phyloP scores from a whole-genome alignment of 2,113 vertebrate species.

The Misgurnus mizolepis region DNA sequence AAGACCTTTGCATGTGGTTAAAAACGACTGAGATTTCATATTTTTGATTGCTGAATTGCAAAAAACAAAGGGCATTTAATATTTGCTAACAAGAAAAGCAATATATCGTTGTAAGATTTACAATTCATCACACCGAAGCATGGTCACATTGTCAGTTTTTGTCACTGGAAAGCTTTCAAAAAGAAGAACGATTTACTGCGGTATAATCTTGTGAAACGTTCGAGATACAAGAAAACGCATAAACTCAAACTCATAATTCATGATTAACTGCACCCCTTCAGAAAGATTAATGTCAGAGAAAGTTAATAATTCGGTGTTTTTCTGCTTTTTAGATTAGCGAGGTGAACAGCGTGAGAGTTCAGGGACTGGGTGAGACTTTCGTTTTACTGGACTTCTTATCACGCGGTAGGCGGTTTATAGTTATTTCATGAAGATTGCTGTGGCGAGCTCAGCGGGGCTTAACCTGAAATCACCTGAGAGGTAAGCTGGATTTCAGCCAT shows the following conservation, averaged over 20 bases:
- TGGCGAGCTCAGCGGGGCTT: constrained; percentile 46
- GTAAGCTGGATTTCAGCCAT: constrained; percentile 44
- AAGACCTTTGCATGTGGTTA: constrained; percentile 10
- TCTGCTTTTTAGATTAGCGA: constrained; percentile 44
- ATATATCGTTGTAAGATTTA: constrained; percentile 27
- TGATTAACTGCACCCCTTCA: constrained; percentile 35
- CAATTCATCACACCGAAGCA: constrained; percentile 8
- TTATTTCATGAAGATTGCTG: constrained; percentile 52
- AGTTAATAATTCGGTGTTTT: constrained; percentile 44
- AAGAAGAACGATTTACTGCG: neutral
- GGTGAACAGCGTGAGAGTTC: constrained; percentile 1
- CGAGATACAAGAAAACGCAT: constrained; percentile 12
- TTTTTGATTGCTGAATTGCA: constrained; percentile 29
- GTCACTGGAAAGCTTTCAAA: no score
- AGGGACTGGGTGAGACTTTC: constrained; percentile 23
- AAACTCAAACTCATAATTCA: constrained; percentile 7
- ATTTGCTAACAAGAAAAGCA: constrained; percentile 8
- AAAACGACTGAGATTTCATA: constrained; percentile 1
- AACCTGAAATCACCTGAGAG: constrained; percentile 51
- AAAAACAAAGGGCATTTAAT: constrained; percentile 1
- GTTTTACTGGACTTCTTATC: constrained; percentile 48
- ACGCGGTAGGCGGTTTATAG: constrained; percentile 45
- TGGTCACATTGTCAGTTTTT: neutral
- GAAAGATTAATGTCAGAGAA: constrained; percentile 31
- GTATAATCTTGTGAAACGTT: neutral